These are phyloP conservation scores for Laothoe populi DNA, from an alignment of 2,888 invertebrate species.

Conservation along the genomic window DNA sequence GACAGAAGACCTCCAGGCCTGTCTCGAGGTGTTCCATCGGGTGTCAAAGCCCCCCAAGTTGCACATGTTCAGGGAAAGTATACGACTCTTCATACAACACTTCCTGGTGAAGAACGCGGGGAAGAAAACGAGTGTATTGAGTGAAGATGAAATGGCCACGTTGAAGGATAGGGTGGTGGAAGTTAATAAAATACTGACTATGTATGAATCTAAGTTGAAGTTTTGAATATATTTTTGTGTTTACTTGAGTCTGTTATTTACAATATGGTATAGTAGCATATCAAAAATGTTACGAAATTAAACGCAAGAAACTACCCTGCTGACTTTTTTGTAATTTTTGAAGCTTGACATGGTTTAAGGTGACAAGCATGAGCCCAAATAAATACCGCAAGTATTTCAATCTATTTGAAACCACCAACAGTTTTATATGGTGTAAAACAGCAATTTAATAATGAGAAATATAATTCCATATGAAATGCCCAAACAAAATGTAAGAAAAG, in stretches of 20 bases:
- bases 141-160: conserved; percentile 61
- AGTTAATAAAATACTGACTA: conserved; percentile 87
- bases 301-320: too few species aligned
- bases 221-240: conserved; percentile 51
- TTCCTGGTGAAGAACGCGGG: conserved; percentile 90
- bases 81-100: conserved; percentile 94
- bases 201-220: conserved; percentile 73
- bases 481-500: too few species aligned
- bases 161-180: conserved; percentile 84
- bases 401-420: too few species aligned
- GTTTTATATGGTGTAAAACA: too few species aligned
- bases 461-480: too few species aligned
- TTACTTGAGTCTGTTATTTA: conserved; percentile 25
- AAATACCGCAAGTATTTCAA: too few species aligned
- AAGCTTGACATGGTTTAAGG: too few species aligned
- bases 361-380: too few species aligned
- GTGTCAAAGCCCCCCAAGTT: conserved; percentile 90
- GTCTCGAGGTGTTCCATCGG: conserved; percentile 88
- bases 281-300: too few species aligned
- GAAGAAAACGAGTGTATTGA: conserved; percentile 63
- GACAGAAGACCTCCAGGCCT: conserved; percentile 85
- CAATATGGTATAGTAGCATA: too few species aligned
- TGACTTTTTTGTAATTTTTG: too few species aligned
- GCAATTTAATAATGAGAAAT: too few species aligned
- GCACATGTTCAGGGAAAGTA: conserved; percentile 91